Base-by-base conservation (phyloP, 2,797 vertebrate genomes). In the Trichosurus vulpecula region DNA sequence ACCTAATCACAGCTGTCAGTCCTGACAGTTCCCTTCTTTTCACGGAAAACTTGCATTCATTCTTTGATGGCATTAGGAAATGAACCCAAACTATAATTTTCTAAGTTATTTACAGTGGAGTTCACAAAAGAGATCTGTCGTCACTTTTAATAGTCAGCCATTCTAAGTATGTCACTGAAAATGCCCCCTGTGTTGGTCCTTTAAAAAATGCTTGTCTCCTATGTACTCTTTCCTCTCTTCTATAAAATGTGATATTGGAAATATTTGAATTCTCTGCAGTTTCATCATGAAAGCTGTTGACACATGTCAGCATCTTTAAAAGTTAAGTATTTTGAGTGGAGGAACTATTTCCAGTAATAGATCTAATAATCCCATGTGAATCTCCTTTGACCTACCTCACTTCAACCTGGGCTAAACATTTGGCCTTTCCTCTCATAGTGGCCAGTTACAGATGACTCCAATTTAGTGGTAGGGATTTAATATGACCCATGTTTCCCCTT, bases 131-230 rank as follows among this genome's bases (percentile, higher is more conserved):
- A 16, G 91, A 92, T 92, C 94, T 93, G 54, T 90, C 96, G 54
- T 14, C 81, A 35, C 94, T 96, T 41, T 96, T 66, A 93, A 27
- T 95, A 93, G 92, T 90, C 35, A 97, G 35, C 93, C 12, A 58
- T 92, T 97, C 89, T 89, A 97, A 95, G 56, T 92, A 94, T 95
- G 97, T 95, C 57, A 92, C 56, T n/a, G 95, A 96, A 97, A 93
- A 54, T 58, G 0, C 90, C 52, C 92, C 66, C 35, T 3, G 14
- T 0, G 19, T 12, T 95, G 58, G 0, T 30, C 29, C 8, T 41
- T 93, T 91, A 47, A 74, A 74, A 81, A 41, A 74, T 94, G 47
- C 95, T 90, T 16, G 90, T 93, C 16, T 95, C 6, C 52, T 93
- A 0, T 95, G 52, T 92, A 93, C 35, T 47, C 90, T 54, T 95